These are phyloP conservation scores for Doris montereyensis DNA, from an alignment of 2,888 invertebrate species.

Conservation along the genomic window DNA sequence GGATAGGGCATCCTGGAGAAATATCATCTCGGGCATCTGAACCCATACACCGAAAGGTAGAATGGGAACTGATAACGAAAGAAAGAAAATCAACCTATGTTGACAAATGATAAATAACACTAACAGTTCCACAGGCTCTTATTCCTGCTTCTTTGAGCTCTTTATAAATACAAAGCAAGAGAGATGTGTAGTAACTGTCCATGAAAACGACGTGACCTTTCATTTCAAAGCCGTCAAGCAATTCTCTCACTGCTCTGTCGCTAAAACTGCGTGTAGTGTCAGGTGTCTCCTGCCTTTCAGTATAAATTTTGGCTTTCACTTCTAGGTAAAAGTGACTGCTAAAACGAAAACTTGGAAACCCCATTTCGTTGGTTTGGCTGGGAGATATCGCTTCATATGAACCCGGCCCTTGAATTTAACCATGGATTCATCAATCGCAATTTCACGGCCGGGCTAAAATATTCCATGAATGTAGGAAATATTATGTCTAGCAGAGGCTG, in stretches of 20 bases:
- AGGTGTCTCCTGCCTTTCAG: background rate
- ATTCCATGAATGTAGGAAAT: background rate
- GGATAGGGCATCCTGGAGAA: too few species aligned
- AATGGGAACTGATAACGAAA: too few species aligned
- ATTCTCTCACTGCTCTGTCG: background rate
- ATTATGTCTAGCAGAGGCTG: background rate
- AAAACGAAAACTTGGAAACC: background rate
- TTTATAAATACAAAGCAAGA: background rate
- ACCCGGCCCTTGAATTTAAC: background rate
- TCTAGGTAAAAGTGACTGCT: background rate
- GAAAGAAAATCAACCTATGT: too few species aligned
- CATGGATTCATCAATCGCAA: background rate
- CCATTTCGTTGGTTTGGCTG: slow-evolving; percentile 1
- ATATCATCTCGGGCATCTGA: too few species aligned
- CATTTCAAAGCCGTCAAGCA: background rate
- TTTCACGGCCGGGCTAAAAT: background rate
- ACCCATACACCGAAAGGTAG: too few species aligned
- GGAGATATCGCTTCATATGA: background rate
- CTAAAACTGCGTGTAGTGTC: background rate
- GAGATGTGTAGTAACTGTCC: background rate
- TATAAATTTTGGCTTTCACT: background rate
- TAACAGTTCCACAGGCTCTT: slow-evolving; percentile 42
- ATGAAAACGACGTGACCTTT: background rate
- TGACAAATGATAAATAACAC: too few species aligned
- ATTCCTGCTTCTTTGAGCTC: background rate